Evolutionary conservation across 1,140 invertebrate species (phyloP).

Genomic region (Brachionus calyciflorus): DNA sequence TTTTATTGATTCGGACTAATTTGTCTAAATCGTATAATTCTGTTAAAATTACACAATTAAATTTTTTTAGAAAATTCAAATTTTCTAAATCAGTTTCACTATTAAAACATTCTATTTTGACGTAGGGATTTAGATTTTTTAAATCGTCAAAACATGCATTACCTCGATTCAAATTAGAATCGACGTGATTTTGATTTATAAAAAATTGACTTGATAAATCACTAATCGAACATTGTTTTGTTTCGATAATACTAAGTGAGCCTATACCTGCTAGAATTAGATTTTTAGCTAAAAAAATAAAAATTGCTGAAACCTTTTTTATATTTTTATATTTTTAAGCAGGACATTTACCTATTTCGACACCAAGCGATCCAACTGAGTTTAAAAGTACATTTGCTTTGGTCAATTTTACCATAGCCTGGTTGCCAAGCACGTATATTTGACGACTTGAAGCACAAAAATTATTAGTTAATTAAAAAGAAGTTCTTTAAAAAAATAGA

Average conservation of each 20-base stretch:
- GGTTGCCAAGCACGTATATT: conserved; percentile 53
- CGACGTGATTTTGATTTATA: conserved; percentile 54
- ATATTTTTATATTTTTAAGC: neutral
- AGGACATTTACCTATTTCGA: conserved; percentile 58
- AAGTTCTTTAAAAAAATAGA: neutral
- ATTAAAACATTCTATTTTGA: conserved; percentile 52
- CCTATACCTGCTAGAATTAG: conserved; percentile 56
- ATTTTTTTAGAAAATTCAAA: conserved; percentile 47
- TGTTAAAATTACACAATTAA: conserved; percentile 16
- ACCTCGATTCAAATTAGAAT: conserved; percentile 51
- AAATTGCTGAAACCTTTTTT: neutral
- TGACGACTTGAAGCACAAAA: conserved; percentile 25
- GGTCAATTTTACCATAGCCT: conserved; percentile 59
- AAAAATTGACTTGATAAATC: conserved; percentile 60
- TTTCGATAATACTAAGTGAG: conserved; percentile 40
- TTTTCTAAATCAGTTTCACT: conserved; percentile 51
- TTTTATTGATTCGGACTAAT: conserved; percentile 17
- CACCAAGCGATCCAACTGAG: conserved; percentile 59
- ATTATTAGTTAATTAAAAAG: neutral
- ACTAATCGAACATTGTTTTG: conserved; percentile 44
- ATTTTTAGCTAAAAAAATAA: conserved; percentile 58
- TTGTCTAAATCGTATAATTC: neutral
- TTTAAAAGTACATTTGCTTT: conserved; percentile 55
- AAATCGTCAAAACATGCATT: conserved; percentile 52
- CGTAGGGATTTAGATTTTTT: conserved; percentile 59